Conservation (phyloP, 2,888 invertebrate genomes). For the Diarsia dahlii region DNA sequence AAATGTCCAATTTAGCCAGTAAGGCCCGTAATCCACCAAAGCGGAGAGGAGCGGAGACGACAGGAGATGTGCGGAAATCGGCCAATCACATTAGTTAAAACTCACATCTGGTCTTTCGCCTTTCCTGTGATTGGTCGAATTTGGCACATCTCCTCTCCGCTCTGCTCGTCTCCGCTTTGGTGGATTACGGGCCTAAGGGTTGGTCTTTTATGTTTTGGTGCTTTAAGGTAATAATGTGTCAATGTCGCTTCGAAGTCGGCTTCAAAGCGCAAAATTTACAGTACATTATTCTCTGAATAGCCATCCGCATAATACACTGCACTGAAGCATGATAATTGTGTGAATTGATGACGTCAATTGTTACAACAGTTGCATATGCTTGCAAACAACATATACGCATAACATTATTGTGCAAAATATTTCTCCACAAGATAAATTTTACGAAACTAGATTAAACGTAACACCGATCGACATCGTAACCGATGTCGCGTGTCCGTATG, state of each 20-base stretch:
- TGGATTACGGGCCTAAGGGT: too few relatives aligned
- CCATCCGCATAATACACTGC: conserved; percentile 37
- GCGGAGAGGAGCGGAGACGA: too few relatives aligned
- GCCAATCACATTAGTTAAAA: too few relatives aligned
- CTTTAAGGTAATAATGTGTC: conserved; percentile 22
- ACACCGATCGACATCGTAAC: conserved; percentile 52
- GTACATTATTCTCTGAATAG: conserved; percentile 44
- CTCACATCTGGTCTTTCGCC: too few relatives aligned
- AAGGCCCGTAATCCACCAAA: too few relatives aligned
- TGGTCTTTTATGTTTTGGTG: conserved; percentile 13
- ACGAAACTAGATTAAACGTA: conserved; percentile 57
- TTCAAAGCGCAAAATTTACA: conserved; percentile 28
- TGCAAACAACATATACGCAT: conserved; percentile 34
- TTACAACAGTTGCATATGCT: conserved; percentile 63
- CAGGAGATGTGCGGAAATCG: too few relatives aligned
- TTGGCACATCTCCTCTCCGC: too few relatives aligned
- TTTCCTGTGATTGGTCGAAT: too few relatives aligned
- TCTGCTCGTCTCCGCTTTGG: too few relatives aligned
- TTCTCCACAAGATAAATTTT: conserved; percentile 53
- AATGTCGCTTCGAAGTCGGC: conserved; percentile 32
- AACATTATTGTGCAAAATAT: conserved; percentile 61
- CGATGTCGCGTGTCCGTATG: conserved; percentile 60
- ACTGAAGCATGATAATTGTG: conserved; percentile 62
- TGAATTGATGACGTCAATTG: conserved; percentile 70
- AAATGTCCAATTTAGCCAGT: conserved; percentile 12